Evolutionary conservation across 2,888 invertebrate species (phyloP).

Genomic region (Xiphydria camelus): DNA sequence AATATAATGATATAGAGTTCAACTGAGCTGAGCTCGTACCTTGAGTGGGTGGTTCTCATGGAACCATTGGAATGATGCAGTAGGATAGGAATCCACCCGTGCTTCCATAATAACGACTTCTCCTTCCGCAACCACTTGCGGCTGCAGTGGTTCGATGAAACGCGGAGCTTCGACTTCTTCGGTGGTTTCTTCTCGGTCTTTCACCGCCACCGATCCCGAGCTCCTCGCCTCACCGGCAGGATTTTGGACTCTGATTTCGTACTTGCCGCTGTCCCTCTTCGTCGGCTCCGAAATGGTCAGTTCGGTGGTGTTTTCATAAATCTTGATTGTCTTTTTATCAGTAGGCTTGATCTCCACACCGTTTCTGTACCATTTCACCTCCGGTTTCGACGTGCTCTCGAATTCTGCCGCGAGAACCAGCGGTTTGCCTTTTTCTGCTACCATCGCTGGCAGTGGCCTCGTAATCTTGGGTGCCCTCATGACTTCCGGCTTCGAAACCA

Average conservation of each 20-base stretch:
- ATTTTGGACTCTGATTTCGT: slow-evolving; percentile 83
- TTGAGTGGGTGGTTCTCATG: slow-evolving; percentile 73
- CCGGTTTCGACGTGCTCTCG: slow-evolving; percentile 71
- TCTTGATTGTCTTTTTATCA: slow-evolving; percentile 65
- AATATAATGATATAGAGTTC: background rate
- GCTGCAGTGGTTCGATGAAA: slow-evolving; percentile 73
- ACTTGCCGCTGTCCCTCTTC: slow-evolving; percentile 82
- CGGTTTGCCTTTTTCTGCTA: slow-evolving; percentile 71
- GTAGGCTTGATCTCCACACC: slow-evolving; percentile 73
- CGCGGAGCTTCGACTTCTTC: slow-evolving; percentile 70
- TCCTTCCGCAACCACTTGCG: slow-evolving; percentile 71
- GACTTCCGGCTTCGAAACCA: slow-evolving; percentile 60
- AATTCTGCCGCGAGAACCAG: slow-evolving; percentile 73
- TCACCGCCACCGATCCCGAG: slow-evolving; percentile 80
- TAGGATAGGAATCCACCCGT: slow-evolving; percentile 74
- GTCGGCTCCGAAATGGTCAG: slow-evolving; percentile 70
- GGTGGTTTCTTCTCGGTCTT: slow-evolving; percentile 63
- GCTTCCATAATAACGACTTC: slow-evolving; percentile 81
- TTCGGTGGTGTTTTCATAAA: slow-evolving; percentile 66
- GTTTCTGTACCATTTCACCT: slow-evolving; percentile 84
- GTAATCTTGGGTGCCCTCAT: slow-evolving; percentile 74
- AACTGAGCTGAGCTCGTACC: slow-evolving; percentile 32
- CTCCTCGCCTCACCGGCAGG: slow-evolving; percentile 77
- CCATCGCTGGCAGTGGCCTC: slow-evolving; percentile 75
- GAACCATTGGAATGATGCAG: slow-evolving; percentile 87